Base-by-base conservation (phyloP, 2,888 invertebrate species). In the Caprella mutica region DNA sequence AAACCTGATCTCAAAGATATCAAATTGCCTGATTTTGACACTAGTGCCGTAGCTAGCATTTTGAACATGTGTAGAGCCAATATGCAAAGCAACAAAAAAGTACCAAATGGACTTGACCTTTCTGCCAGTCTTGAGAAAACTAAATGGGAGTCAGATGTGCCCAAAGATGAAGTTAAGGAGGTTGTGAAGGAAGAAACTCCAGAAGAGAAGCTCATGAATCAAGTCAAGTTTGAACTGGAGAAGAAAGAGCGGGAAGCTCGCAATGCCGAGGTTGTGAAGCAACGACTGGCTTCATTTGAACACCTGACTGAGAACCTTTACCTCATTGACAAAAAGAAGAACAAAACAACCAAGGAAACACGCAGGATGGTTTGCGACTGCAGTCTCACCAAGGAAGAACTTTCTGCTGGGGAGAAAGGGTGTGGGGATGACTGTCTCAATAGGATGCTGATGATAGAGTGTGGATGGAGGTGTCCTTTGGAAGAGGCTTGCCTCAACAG, bases 401-500 rank as follows among this genome's bases (percentile, higher is more conserved):
- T 87, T 65, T 80, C 81, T 40, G 77, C 84, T 58, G 91, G 90
- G 0, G 86, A 88, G 70, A 73, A 81, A 61, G 92, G 91, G 9
- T 97, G 97, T 72, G 93, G 91, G 0, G 91, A 92, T 70, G 92
- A 94, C 74, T 97, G 97, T 74, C 80, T 97, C 33, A 97, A 97
- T 77, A 82, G 94, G 70, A 79, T 96, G 71, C 81, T 97, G n/a
- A 89, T 94, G 86, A 94, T 97, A 71, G 97, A 97, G 80, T 97
- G 96, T 78, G 92, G 94, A 14, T 80, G 84, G 5, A 78, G 89
- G 68, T 98, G 97, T 75, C 83, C 85, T 52, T 85, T 93, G 38
- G 86, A 84, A 5, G 86, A 88, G 53, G 80, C 85, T 58, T 98
- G 97, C 77, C 88, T 91, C 1, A 98, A 98, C 72, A 89, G 87